phyloP scores from a whole-genome alignment of 2,113 vertebrate genomes.

The Xenotilapia leptura region DNA sequence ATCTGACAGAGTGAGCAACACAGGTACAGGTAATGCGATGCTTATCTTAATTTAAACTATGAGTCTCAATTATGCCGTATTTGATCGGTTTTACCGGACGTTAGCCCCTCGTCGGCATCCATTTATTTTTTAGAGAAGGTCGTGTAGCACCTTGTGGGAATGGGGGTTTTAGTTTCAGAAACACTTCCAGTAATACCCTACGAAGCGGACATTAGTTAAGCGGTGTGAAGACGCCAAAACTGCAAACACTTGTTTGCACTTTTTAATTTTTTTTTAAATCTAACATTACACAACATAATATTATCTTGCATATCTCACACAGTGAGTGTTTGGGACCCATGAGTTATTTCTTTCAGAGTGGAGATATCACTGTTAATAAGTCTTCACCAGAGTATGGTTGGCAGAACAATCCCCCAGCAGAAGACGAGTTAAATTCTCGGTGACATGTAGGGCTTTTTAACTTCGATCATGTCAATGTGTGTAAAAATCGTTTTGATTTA shows the following conservation, averaged over 20 bases:
- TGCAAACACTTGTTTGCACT: background rate
- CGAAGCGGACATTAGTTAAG: background rate
- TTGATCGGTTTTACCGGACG: background rate
- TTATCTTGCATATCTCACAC: background rate
- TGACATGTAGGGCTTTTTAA: fast-evolving
- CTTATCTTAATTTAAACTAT: background rate
- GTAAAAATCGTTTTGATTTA: background rate
- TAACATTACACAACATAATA: background rate
- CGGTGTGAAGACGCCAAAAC: background rate
- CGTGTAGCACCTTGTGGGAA: background rate
- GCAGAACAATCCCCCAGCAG: too few relatives aligned
- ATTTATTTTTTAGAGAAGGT: background rate
- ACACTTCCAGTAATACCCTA: background rate
- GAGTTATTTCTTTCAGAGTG: background rate
- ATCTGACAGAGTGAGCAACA: background rate
- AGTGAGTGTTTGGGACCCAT: background rate
- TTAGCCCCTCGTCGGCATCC: background rate
- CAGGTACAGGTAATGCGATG: background rate
- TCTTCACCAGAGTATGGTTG: background rate
- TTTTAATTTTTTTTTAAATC: background rate
- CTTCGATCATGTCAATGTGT: background rate
- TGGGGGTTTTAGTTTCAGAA: background rate
- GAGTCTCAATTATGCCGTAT: background rate
- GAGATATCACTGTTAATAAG: background rate
- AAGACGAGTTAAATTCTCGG: background rate